phyloP scores from a whole-genome alignment of 2,113 vertebrate species.

The Aspiorhynchus laticeps region DNA sequence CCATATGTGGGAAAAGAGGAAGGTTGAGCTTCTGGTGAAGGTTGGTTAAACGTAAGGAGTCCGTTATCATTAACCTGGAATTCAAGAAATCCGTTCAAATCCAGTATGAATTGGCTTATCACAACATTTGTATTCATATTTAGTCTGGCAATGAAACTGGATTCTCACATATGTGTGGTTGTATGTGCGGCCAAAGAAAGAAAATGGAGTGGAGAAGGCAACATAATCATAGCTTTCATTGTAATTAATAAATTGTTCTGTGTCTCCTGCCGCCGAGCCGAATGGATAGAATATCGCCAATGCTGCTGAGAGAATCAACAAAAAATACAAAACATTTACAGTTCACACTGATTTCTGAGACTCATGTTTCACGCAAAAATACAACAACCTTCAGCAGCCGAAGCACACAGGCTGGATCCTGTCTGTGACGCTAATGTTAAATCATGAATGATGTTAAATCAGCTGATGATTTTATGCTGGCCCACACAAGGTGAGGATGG shows the following conservation, averaged over 20 bases:
- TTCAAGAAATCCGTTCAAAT: background rate
- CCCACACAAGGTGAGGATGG: too few species aligned
- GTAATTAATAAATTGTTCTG: background rate
- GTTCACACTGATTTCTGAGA: background rate
- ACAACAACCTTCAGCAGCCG: too few species aligned
- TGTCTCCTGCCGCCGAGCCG: background rate
- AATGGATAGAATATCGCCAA: background rate
- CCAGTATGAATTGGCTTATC: background rate
- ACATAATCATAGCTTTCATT: background rate
- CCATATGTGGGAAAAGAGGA: background rate
- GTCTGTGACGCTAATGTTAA: too few species aligned
- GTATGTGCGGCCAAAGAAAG: background rate
- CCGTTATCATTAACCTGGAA: constrained; percentile 47
- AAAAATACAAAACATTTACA: background rate
- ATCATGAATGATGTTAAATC: too few species aligned
- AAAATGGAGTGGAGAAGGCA: background rate
- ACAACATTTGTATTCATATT: background rate
- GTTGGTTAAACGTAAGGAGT: constrained; percentile 19
- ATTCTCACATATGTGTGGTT: constrained; percentile 2
- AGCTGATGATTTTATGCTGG: too few species aligned
- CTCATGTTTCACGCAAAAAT: background rate
- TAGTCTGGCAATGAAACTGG: background rate
- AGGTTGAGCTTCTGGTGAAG: background rate
- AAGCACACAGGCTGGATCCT: too few species aligned
- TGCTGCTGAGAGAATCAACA: background rate